Evolutionary conservation across 2,113 vertebrate genomes (phyloP), one percentile per base, ranked within the genome.

Genomic region (Pteruthius melanotis): DNA sequence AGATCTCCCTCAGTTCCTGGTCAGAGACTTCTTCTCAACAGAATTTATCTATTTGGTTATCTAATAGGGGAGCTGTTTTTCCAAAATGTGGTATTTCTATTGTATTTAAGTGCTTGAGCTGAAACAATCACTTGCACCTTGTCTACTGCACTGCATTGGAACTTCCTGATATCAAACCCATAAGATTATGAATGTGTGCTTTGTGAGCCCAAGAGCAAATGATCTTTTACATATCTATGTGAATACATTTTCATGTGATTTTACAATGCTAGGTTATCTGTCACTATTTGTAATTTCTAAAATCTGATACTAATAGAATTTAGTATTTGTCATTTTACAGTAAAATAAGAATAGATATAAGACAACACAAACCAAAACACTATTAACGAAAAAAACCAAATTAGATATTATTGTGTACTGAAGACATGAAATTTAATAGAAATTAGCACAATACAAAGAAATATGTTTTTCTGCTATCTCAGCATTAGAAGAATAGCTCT

Each of bases 231-330:
- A 57, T 70, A 74, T 74, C 85, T 70, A 8, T 39, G 33, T 64
- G 83, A 91, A 93, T 93, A 64, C 37, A 65, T 95, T 91, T 95
- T 75, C 79, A 94, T 22, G 35, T 83, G 81, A 93, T 93, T 97
- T 88, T 84, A 71, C 56, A 92, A 13, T 71, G 81, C 85, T 93
- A 77, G 65, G 57, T 59, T 94, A 89, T 91, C 83, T 87, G 60
- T 89, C 74, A 53, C 61, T 80, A 75, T 81, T 68, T 50, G 86
- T 79, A 76, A 72, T 81, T 96, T 92, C 61, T 84, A 70, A 84
- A 93, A 92, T 87, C 78, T 96, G 91, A 90, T 95, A 45, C 65
- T 94, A 94, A 95, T 64, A 84, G 61, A 95, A 94, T 97, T 87
- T 80, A 91, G 65, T 94, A 61, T 93, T 95, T 95, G 60, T 80